Conservation (phyloP, 2,113 vertebrate species). For the Stictonetta naevosa region DNA sequence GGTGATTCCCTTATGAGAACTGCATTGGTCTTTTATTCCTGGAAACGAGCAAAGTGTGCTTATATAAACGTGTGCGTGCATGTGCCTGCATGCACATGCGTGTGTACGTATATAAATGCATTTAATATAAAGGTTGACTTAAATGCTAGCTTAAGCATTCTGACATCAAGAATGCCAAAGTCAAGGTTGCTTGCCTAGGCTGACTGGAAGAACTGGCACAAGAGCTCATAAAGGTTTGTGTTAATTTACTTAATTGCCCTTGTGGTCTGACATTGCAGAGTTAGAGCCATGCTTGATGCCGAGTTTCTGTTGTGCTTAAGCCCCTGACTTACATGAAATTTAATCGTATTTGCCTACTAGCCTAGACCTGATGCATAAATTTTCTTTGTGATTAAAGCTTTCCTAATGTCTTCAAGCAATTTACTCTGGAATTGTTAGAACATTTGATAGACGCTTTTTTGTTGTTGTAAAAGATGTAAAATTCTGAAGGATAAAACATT, state of each 20-base stretch:
- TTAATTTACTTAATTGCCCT: constrained; percentile 37
- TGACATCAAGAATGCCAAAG: background rate
- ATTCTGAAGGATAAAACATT: background rate
- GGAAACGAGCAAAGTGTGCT: background rate
- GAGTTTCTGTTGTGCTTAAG: background rate
- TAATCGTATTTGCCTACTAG: background rate
- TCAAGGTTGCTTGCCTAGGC: background rate
- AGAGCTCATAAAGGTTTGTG: background rate
- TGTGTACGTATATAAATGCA: background rate
- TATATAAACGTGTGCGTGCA: rapidly evolving
- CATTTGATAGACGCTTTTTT: background rate
- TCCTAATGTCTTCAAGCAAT: background rate
- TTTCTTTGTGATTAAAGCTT: background rate
- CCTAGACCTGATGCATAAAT: background rate
- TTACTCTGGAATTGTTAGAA: background rate
- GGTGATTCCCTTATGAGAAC: background rate
- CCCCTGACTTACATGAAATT: background rate
- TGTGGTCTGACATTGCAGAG: background rate
- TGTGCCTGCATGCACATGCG: rapidly evolving
- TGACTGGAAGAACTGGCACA: background rate
- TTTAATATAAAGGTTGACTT: background rate
- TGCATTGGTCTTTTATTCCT: background rate
- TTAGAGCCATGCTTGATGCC: background rate
- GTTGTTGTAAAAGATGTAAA: background rate
- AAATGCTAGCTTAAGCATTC: background rate